Base-by-base conservation (phyloP, 1,140 invertebrate genomes). In the Ruditapes philippinarum region DNA sequence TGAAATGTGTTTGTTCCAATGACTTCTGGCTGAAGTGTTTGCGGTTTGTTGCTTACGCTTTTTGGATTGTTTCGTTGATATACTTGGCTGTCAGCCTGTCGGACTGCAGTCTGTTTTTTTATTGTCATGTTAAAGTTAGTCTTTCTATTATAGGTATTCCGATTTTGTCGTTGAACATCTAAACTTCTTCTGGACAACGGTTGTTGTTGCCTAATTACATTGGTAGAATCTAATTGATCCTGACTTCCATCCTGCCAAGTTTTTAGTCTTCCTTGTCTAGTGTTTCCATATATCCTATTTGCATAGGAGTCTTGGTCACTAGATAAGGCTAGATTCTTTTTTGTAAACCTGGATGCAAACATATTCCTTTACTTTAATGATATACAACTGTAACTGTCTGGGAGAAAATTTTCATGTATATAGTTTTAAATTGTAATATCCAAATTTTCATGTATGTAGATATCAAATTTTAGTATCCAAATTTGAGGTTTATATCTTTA, bases 1-100 rank as follows among this genome's bases (percentile, higher is more conserved):
- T 62, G 57, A 9, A 62, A 62, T 25, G 57, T 28, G 14, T 70
- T 70, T 70, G 65, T 70, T 70, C 65, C 65, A 38, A 70, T 38
- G 12, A 70, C 65, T 19, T 31, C 33, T 22, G 65, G 65, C 65
- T 70, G 65, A 38, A 70, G 33, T 38, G 22, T 12, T 38, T 5
- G 1, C 33, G 22, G 65, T 38, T 70, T 70, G 65, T 40, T 70
- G n/a, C 14, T 1, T 1, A 17, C 65, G 38, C 38, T 70, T 38
- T n/a, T 36, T n/a, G 19, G 1, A 38, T 70, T 70, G 1, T 28
- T 38, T 3, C 33, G n/a, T 19, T 31, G 11, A 38, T 38, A 38
- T 36, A 36, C 65, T 38, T 22, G 3, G 4, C 1, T 38, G 19
- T 70, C 65, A 19, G 65, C 65, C 38, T 19, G 65, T 2, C 65